Evolutionary conservation across 2,113 vertebrate genomes (phyloP).

Genomic region (Bubo bubo): DNA sequence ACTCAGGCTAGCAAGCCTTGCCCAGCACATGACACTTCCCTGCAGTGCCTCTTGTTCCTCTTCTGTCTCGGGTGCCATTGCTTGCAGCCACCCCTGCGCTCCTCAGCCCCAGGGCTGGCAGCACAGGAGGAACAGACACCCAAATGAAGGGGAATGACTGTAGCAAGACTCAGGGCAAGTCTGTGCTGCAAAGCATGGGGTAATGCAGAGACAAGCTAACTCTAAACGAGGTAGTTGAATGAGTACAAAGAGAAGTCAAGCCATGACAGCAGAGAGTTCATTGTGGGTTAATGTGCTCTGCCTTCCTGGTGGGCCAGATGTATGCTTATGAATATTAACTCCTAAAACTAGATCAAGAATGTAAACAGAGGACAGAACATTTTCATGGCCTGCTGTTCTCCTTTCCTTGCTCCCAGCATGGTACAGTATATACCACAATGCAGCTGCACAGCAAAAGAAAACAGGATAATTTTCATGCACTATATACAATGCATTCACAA

Average conservation of each 20-base stretch:
- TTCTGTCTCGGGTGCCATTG: fast-evolving
- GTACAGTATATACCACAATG: not conserved
- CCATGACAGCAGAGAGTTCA: not conserved
- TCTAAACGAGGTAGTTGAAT: not conserved
- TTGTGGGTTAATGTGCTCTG: not conserved
- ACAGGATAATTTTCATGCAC: not conserved
- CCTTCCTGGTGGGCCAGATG: not conserved
- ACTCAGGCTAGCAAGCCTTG: not conserved
- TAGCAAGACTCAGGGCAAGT: not conserved
- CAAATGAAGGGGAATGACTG: not conserved
- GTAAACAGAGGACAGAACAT: not conserved
- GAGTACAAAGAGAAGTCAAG: not conserved
- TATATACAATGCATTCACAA: not conserved
- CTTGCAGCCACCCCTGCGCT: fast-evolving
- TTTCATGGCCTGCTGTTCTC: not conserved
- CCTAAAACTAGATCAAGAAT: not conserved
- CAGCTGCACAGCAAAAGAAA: not conserved
- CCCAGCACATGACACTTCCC: not conserved
- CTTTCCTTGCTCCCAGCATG: not conserved
- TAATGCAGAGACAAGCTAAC: not conserved
- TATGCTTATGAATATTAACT: not conserved
- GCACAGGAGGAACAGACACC: not conserved
- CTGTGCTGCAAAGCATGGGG: not conserved
- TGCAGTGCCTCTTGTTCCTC: not conserved
- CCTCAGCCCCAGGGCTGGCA: not conserved